phyloP scores from a whole-genome alignment of 2,797 vertebrate species.

The Malacoctenus gilli region DNA sequence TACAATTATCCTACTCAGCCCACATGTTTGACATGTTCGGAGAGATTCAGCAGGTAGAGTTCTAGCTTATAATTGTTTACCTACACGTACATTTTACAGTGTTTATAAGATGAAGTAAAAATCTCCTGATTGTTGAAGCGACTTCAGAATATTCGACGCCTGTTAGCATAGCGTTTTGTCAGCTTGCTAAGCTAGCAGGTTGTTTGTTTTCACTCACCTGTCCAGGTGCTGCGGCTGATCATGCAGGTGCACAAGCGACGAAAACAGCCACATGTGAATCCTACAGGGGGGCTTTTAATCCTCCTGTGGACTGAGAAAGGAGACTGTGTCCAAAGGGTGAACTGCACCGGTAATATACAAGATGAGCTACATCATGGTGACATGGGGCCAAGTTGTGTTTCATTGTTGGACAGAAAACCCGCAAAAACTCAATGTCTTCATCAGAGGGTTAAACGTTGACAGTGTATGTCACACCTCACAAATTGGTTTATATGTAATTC shows the following conservation, averaged over 20 bases:
- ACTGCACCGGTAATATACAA: constrained; percentile 58
- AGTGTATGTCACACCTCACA: too few species aligned
- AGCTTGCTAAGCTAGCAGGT: constrained; percentile 16
- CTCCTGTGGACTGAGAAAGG: constrained; percentile 56
- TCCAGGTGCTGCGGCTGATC: constrained; percentile 64
- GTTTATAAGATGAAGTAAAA: rapidly evolving
- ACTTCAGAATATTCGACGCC: background rate
- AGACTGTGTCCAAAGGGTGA: constrained; percentile 12
- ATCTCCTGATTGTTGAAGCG: too few species aligned
- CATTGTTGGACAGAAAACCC: too few species aligned
- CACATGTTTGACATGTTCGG: constrained; percentile 54
- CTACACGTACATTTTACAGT: background rate
- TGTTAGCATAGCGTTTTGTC: constrained; percentile 5
- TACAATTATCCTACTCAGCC: too few species aligned
- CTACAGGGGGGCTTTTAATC: constrained; percentile 60
- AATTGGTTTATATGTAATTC: too few species aligned
- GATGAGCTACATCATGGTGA: too few species aligned
- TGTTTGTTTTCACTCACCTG: background rate
- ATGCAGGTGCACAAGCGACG: constrained; percentile 39
- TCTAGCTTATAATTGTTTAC: rapidly evolving
- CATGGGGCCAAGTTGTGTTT: too few species aligned
- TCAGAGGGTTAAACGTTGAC: too few species aligned
- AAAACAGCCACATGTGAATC: background rate
- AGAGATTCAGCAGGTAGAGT: constrained; percentile 62
- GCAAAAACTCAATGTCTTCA: too few species aligned